These are phyloP conservation scores for Anas flavirostris DNA, from an alignment of 2,797 vertebrate species.

Conservation along the genomic window DNA sequence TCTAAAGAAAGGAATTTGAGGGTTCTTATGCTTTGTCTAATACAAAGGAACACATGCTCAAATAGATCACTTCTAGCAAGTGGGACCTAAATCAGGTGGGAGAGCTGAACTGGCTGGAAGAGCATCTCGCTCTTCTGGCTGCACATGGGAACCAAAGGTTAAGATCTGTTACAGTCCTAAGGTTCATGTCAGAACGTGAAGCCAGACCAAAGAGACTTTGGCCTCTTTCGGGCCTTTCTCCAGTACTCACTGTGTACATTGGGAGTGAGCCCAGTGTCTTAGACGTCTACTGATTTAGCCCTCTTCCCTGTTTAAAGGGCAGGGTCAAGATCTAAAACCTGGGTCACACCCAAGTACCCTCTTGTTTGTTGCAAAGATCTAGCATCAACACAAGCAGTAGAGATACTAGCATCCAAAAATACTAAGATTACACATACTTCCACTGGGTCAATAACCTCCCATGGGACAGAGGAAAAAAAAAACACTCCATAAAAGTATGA, in stretches of 20 bases:
- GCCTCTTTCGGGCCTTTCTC: not conserved
- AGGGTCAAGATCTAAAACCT: not conserved
- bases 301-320: slow-evolving; percentile 6
- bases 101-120: not conserved
- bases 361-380: not conserved
- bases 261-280: slow-evolving; percentile 30
- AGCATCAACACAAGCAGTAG: not conserved
- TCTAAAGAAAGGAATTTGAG: not conserved
- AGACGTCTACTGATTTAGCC: not conserved
- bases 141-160: not conserved
- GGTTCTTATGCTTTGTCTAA: not conserved
- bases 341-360: not conserved
- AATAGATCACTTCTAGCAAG: not conserved
- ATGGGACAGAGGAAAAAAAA: not conserved
- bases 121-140: not conserved
- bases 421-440: not conserved
- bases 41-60: not conserved
- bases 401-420: not conserved
- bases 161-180: not conserved
- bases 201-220: slow-evolving; percentile 29
- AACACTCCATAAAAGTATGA: not conserved
- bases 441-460: not conserved
- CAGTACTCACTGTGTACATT: not conserved
- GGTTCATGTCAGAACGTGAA: slow-evolving; percentile 20
- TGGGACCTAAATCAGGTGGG: not conserved